A percentile compares a stretch with the other conserved stretches of the same genome.
Evolutionary conservation across 2,113 vertebrate species (phyloP).

Genomic region (Solea senegalensis): DNA sequence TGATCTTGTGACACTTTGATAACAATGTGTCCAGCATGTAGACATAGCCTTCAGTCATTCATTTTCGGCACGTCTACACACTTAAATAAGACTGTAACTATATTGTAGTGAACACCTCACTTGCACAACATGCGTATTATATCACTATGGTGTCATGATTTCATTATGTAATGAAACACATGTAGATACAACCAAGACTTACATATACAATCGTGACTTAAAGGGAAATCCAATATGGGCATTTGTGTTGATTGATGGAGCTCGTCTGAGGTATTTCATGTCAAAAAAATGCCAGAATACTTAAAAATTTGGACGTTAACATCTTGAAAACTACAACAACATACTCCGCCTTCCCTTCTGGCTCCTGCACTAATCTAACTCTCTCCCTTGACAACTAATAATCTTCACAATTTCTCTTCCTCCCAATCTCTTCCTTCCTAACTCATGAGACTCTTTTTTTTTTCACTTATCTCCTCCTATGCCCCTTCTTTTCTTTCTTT

Average conservation of each 20-base stretch:
- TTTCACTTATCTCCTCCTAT: conserved; percentile 57
- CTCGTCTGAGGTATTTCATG: background rate
- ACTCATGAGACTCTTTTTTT: conserved; percentile 38
- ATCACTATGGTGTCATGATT: no score
- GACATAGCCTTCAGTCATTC: no score
- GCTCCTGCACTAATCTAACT: conserved; percentile 11
- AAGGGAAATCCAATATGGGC: background rate
- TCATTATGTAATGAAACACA: no score
- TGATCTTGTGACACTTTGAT: no score
- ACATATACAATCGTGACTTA: background rate
- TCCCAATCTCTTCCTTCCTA: conserved; percentile 5
- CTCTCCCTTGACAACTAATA: conserved; percentile 22
- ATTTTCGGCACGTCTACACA: no score
- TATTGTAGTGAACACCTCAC: no score
- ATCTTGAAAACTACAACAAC: background rate
- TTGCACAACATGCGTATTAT: no score
- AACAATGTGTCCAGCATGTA: no score
- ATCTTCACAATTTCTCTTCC: conserved; percentile 23
- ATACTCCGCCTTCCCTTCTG: background rate
- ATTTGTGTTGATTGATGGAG: background rate
- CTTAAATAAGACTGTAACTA: no score
- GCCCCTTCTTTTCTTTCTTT: conserved; percentile 46
- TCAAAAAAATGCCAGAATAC: background rate
- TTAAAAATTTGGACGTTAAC: background rate
- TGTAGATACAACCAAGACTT: no score